These are phyloP conservation scores for Cryptus armator DNA, from an alignment of 2,888 invertebrate genomes.

Conservation along the genomic window DNA sequence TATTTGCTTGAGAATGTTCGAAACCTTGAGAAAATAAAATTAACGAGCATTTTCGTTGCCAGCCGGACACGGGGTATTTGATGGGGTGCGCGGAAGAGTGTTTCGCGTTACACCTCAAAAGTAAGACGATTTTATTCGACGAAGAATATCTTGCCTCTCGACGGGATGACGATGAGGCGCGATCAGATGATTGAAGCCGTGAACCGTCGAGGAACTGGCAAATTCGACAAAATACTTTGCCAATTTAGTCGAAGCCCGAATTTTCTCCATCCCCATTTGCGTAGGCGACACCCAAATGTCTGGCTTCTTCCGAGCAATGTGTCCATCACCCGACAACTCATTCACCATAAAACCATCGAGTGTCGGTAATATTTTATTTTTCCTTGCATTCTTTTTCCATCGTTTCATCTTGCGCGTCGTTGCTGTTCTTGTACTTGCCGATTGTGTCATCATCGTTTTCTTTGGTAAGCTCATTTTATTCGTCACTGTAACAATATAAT, in stretches of 20 bases:
- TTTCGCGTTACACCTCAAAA: no score
- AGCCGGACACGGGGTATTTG: no score
- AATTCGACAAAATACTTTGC: slow-evolving; percentile 76
- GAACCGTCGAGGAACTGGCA: slow-evolving; percentile 74
- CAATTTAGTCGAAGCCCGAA: slow-evolving; percentile 69
- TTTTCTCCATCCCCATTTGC: slow-evolving; percentile 74
- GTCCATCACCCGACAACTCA: slow-evolving; percentile 67
- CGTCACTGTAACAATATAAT: no score
- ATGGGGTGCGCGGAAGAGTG: no score
- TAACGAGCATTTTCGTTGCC: no score
- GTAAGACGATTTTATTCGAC: background rate
- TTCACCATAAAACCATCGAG: slow-evolving; percentile 40
- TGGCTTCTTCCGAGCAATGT: slow-evolving; percentile 55
- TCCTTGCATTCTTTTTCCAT: slow-evolving; percentile 44
- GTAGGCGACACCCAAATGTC: slow-evolving; percentile 31
- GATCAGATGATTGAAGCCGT: slow-evolving; percentile 78
- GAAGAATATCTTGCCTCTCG: slow-evolving; percentile 72
- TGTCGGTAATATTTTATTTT: background rate
- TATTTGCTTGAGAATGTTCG: no score
- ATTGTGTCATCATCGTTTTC: no score
- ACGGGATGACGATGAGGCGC: slow-evolving; percentile 76
- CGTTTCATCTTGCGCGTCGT: background rate
- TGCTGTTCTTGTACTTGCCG: background rate
- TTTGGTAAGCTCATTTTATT: no score
- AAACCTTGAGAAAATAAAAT: no score